Conservation (phyloP, 2,888 invertebrate genomes). For the Griposia aprilina region DNA sequence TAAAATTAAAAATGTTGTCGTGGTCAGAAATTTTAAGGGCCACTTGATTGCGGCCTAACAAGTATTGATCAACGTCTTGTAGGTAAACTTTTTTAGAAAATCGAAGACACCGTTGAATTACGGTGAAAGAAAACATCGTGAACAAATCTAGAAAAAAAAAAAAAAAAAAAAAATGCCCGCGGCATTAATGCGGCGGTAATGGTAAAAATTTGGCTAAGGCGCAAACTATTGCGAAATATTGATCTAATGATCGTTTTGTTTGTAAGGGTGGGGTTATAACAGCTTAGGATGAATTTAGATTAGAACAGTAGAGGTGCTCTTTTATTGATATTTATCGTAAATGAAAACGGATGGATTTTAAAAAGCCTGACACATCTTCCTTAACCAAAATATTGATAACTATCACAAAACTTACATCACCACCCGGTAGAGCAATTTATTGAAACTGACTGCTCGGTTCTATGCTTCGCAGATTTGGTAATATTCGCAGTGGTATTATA, state of each 20-base stretch:
- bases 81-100: not conserved
- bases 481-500: conserved; percentile 22
- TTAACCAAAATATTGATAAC: not conserved
- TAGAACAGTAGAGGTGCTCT: too few species aligned
- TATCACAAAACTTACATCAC: not conserved
- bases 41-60: not conserved
- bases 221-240: too few species aligned
- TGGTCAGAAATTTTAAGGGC: not conserved
- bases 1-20: not conserved
- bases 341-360: not conserved
- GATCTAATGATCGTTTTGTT: not conserved
- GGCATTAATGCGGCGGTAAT: too few species aligned
- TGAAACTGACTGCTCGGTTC: not conserved
- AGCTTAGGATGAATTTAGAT: not conserved
- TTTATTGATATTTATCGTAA: not conserved
- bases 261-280: not conserved
- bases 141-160: too few species aligned
- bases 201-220: too few species aligned
- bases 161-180: too few species aligned
- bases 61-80: not conserved
- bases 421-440: conserved; percentile 8
- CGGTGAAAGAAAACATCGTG: not conserved
- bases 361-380: not conserved
- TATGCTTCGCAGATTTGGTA: not conserved
- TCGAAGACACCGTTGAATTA: not conserved